These are phyloP conservation scores for Gymnogyps californianus DNA, from an alignment of 2,113 vertebrate genomes.

Conservation along the genomic window DNA sequence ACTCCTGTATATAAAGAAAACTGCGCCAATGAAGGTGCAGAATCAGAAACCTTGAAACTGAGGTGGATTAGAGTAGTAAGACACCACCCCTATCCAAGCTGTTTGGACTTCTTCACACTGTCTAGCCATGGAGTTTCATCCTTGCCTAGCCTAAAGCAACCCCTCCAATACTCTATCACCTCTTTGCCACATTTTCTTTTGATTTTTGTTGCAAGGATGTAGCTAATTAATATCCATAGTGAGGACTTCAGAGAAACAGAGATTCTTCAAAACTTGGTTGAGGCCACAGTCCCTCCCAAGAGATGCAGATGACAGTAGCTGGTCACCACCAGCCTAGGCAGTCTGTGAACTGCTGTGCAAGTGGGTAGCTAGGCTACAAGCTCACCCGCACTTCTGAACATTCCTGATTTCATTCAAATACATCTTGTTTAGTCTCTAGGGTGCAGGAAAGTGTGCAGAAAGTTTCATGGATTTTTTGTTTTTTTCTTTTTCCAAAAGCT, in stretches of 20 bases:
- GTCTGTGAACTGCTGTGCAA: not conserved
- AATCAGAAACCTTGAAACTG: not conserved
- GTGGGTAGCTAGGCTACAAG: not conserved
- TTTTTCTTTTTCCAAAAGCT: not conserved
- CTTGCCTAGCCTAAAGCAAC: not conserved
- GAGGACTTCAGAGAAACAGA: not conserved
- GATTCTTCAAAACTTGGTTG: not conserved
- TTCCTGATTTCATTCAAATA: not conserved
- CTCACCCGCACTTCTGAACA: not conserved
- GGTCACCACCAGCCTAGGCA: not conserved
- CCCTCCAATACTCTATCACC: not conserved
- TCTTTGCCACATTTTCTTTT: not conserved
- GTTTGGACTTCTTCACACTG: not conserved
- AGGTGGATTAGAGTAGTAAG: not conserved
- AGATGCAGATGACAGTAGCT: not conserved
- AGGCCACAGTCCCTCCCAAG: not conserved
- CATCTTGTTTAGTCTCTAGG: not conserved
- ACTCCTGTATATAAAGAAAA: not conserved
- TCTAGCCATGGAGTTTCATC: not conserved
- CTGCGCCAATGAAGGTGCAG: not conserved
- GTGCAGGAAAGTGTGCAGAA: not conserved
- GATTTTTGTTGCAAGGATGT: not conserved
- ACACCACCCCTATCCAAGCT: not conserved
- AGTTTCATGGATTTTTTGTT: not conserved
- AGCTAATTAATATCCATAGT: not conserved